Evolutionary conservation across 2,113 vertebrate species (phyloP).

Genomic region (Bombycilla garrulus): DNA sequence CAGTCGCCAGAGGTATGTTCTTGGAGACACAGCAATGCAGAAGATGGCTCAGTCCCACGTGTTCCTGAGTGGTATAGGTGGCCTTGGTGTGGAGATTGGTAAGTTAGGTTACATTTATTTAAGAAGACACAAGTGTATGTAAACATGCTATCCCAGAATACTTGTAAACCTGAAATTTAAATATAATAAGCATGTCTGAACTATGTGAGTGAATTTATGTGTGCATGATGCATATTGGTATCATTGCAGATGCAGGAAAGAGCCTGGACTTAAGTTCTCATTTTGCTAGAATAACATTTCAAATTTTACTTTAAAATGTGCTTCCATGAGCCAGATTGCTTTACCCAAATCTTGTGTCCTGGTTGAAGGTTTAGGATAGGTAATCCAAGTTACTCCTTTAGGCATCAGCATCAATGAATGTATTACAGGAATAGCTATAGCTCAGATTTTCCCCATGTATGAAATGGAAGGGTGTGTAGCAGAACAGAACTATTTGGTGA

Average conservation of each 20-base stretch:
- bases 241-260: background rate
- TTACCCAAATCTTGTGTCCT: background rate
- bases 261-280: background rate
- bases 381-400: background rate
- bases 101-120: slow-evolving; percentile 15
- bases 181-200: background rate
- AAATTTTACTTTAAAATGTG: background rate
- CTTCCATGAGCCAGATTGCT: background rate
- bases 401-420: background rate
- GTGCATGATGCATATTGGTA: accelerated
- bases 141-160: background rate
- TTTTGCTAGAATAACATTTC: background rate
- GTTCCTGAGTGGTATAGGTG: slow-evolving; percentile 93
- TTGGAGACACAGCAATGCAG: slow-evolving; percentile 97
- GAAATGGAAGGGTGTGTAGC: background rate
- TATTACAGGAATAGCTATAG: background rate
- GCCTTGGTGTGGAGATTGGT: slow-evolving; percentile 96
- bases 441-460: accelerated
- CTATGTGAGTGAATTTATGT: background rate
- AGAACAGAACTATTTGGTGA: background rate
- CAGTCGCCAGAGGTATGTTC: slow-evolving; percentile 96
- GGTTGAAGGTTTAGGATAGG: background rate
- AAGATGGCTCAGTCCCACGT: slow-evolving; percentile 96
- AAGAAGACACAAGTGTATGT: background rate
- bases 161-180: background rate